Conservation (phyloP, 35 echinoderm and acorn worm species). For the Ophiothrix spiculata region DNA sequence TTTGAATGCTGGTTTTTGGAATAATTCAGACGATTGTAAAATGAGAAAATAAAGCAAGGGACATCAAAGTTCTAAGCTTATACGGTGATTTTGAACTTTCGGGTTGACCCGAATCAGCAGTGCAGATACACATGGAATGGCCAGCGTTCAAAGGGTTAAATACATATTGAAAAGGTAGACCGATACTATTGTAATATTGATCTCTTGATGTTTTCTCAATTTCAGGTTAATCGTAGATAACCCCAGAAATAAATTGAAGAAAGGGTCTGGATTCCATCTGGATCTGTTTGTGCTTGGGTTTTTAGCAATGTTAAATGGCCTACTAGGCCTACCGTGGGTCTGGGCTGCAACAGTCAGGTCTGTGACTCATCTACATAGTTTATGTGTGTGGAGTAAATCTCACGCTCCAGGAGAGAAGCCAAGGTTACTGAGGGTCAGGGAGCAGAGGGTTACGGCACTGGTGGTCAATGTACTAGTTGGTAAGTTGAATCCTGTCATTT, state of each 20-base stretch:
- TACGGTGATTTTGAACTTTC: no score
- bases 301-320: conserved; percentile 51
- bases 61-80: no score
- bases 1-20: no score
- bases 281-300: conserved; percentile 71
- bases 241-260: conserved; percentile 68
- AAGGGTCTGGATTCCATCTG: conserved; percentile 81
- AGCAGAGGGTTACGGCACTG: conserved; percentile 75
- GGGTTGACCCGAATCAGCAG: neutral
- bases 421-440: conserved; percentile 33
- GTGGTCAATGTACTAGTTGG: conserved; percentile 78
- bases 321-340: conserved; percentile 77
- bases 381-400: conserved; percentile 66
- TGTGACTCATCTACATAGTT: conserved; percentile 67
- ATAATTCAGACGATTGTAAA: no score
- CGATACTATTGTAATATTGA: neutral
- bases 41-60: no score
- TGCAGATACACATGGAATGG: neutral
- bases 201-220: neutral
- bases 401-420: conserved; percentile 87
- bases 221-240: conserved; percentile 86
- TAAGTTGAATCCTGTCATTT: conserved; percentile 17
- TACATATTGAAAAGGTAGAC: neutral
- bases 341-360: conserved; percentile 86
- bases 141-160: neutral